Conservation (phyloP, 2,888 invertebrate species). For the Drosophila meridiana region DNA sequence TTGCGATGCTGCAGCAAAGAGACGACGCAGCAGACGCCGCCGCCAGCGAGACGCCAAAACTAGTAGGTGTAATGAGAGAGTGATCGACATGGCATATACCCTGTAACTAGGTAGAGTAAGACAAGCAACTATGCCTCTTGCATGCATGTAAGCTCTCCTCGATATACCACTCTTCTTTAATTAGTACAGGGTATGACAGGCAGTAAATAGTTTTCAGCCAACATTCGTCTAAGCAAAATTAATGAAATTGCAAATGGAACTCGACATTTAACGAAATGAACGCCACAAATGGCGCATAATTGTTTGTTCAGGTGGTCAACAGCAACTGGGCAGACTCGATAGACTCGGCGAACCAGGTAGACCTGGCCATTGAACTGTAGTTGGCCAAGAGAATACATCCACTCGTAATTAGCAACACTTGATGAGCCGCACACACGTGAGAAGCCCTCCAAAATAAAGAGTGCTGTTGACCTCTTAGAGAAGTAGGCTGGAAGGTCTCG, state of each 20-base stretch:
- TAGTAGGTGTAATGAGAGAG: neutral
- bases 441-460: constrained; percentile 8
- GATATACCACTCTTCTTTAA: neutral
- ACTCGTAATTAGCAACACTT: constrained; percentile 35
- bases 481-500: neutral
- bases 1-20: constrained; percentile 39
- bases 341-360: neutral
- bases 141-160: neutral
- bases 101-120: neutral
- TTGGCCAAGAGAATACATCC: constrained; percentile 24
- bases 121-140: neutral
- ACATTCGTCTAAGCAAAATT: constrained; percentile 41
- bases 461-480: constrained; percentile 19
- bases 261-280: constrained; percentile 56
- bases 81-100: neutral
- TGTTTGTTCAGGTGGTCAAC: constrained; percentile 60
- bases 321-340: neutral
- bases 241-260: constrained; percentile 68
- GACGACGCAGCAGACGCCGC: constrained; percentile 36
- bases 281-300: constrained; percentile 57
- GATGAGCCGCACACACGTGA: constrained; percentile 11
- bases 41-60: constrained; percentile 39
- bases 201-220: constrained; percentile 27
- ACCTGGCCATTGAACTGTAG: constrained; percentile 13
- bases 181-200: constrained; percentile 2